Percentiles rank a stretch among this genome's conserved stretches.
These are phyloP conservation scores for Oceanodroma tethys DNA, from an alignment of 2,113 vertebrate species.

Conservation along the genomic window DNA sequence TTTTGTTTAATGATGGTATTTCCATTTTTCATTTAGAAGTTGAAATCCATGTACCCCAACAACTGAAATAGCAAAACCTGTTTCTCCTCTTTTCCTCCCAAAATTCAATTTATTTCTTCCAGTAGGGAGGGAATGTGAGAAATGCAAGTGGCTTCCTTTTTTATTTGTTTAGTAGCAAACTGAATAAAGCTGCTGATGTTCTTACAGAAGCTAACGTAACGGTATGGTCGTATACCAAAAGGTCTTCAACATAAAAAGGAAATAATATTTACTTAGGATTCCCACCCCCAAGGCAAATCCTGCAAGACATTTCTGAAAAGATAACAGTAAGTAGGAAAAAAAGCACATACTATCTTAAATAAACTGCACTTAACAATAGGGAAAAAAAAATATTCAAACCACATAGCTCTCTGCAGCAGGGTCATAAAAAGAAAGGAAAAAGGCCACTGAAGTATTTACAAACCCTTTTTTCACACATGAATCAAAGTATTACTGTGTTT, in stretches of 20 bases:
- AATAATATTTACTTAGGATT: background rate
- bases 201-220: background rate
- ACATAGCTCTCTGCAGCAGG: background rate
- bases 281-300: background rate
- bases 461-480: background rate
- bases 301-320: background rate
- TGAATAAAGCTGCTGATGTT: background rate
- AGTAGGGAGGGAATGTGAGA: background rate
- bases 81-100: background rate
- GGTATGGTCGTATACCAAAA: background rate
- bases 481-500: background rate
- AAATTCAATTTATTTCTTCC: background rate
- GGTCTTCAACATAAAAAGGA: background rate
- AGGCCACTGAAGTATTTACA: background rate
- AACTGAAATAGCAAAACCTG: background rate
- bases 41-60: background rate
- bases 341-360: background rate
- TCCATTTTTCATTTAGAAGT: background rate
- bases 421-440: background rate
- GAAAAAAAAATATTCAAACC: background rate
- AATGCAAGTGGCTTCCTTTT: background rate
- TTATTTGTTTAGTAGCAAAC: background rate
- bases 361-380: background rate
- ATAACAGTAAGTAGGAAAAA: background rate
- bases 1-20: background rate